Evolutionary conservation across 92 coral and sea anemone genomes (phyloP).

Genomic region (Desmophyllum pertusum): DNA sequence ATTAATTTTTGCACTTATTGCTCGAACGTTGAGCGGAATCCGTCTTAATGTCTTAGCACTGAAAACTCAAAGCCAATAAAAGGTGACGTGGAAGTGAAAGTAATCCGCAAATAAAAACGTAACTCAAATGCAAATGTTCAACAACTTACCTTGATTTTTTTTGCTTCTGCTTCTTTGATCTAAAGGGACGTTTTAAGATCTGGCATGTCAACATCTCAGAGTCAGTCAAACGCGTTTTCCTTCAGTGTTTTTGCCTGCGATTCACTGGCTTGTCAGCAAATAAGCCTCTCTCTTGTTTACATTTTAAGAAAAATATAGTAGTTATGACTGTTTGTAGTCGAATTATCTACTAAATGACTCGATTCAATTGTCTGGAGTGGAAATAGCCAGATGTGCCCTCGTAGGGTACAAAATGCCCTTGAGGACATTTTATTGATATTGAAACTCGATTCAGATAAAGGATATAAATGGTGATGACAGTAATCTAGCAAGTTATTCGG

Average conservation of each 20-base stretch:
- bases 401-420: not conserved
- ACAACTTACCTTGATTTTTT: not conserved
- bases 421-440: not conserved
- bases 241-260: not conserved
- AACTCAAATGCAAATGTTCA: not conserved
- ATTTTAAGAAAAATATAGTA: not conserved
- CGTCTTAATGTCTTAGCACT: not conserved
- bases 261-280: not conserved
- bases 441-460: not conserved
- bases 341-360: not conserved
- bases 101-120: no score
- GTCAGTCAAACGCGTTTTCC: not conserved
- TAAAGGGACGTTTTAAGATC: not conserved
- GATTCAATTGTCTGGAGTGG: not conserved
- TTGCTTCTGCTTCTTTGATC: not conserved
- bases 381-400: not conserved
- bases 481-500: not conserved
- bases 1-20: no score
- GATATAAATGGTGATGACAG: constrained; percentile 6
- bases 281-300: not conserved
- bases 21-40: no score
- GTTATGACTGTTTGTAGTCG: not conserved
- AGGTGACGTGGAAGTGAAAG: not conserved
- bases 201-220: not conserved
- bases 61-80: not conserved